Base-by-base conservation (phyloP, 2,888 invertebrate genomes). In the Epicampocera succincta region DNA sequence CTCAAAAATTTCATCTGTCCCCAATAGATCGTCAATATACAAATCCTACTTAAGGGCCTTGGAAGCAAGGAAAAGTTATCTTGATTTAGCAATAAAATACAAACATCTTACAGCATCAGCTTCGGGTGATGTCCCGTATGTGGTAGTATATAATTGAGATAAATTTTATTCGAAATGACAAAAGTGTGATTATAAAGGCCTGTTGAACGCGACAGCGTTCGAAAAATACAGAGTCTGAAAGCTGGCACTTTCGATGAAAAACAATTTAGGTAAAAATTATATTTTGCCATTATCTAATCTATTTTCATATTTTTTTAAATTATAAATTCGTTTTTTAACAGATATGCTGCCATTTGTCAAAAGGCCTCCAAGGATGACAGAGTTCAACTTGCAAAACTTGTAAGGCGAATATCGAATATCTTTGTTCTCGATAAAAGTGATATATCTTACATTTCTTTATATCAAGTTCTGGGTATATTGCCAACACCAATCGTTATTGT, bases 381-480 rank as follows among this genome's bases (percentile, higher is more conserved):
- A 29, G 17, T 65, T 65, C 17, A 65, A 65, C 48, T 48, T 65
- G 48, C 63, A 65, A 68, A 44, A 46, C 66, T 68, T 68, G n/a
- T 68, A 54, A 54, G 40, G 66, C 54, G 40, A 52, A 54, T 44
- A 68, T 68, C 54, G 25, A 54, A 42, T 54, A 54, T 40, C 42
- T 68, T 52, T 68, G 42, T 54, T 42, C 42, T 68, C 19, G 66
- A 52, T 54, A 68, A 52, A 29, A 68, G 50, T 54, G 52, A 68
- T 54, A 68, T 68, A 68, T 54, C 52, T 42, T 52, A 52, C 56
- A 68, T 68, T 29, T 68, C 44, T n/a, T 42, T 56, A 69, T 29
- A 56, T 56, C 44, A 69, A 69, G 46, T 46, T 42, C 46, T 48
- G 46, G 65, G 19, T 52, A 66, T 66, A 66, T 66, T 66, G 19